Evolutionary conservation across 2,797 vertebrate genomes (phyloP).

Genomic region (Anabas testudineus): DNA sequence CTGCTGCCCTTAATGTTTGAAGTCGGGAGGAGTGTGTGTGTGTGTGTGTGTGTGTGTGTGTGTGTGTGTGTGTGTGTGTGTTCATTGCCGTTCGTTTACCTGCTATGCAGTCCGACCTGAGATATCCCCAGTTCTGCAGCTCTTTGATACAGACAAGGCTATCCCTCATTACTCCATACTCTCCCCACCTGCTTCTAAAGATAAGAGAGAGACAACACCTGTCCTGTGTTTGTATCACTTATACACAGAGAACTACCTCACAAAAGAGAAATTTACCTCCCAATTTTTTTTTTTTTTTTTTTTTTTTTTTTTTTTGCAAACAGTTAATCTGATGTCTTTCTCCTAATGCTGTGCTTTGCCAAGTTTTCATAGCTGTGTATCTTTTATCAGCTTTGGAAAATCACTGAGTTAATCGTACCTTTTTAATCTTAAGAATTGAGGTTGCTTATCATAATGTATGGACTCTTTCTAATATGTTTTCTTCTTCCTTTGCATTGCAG

Average conservation of each 20-base stretch:
- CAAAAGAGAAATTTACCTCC: conserved; percentile 45
- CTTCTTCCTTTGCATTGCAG: conserved; percentile 31
- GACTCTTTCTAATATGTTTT: conserved; percentile 27
- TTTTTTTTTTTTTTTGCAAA: conserved; percentile 23
- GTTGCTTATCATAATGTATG: conserved; percentile 2
- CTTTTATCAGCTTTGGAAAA: conserved; percentile 1
- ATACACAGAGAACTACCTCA: conserved; percentile 35
- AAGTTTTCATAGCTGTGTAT: conserved; percentile 4
- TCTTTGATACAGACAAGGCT: conserved; percentile 73
- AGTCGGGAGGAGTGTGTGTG: conserved; percentile 8
- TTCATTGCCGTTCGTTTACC: conserved; percentile 54
- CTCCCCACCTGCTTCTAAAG: conserved; percentile 69
- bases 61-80: conserved; percentile 44
- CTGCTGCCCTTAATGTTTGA: conserved; percentile 58
- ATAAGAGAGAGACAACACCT: conserved; percentile 78
- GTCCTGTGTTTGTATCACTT: conserved; percentile 71
- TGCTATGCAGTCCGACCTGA: conserved; percentile 56
- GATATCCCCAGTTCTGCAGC: conserved; percentile 73
- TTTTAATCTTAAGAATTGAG: conserved; percentile 10
- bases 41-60: conserved; percentile 42
- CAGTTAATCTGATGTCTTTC: conserved; percentile 26
- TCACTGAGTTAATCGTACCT: not conserved
- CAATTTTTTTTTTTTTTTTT: conserved; percentile 28
- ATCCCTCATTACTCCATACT: conserved; percentile 75
- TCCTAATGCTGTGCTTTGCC: conserved; percentile 7